Evolutionary conservation across 2,113 vertebrate genomes (phyloP), one percentile per base, ranked within the genome.

Genomic region (Ictidomys tridecemlineatus): DNA sequence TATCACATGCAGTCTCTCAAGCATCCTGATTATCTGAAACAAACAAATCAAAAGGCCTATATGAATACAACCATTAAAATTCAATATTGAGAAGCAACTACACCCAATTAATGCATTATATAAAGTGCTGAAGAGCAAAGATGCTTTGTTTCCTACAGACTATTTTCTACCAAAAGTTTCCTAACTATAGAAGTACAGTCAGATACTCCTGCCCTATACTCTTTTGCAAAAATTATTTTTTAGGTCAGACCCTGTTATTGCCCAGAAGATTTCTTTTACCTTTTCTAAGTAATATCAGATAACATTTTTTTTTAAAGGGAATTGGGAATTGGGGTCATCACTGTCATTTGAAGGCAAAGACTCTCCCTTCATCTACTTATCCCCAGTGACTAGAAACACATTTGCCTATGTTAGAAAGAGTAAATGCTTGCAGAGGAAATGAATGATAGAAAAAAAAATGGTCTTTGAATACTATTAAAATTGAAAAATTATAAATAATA

Each of bases 21-120:
- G 74, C 34, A 84, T 86, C 45, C 42, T 96, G 69, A 89, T 67
- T 94, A 85, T 67, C 28, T 11, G 14, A 88, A 95, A 86, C 12
- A 94, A 91, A 83, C n/a, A 94, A 95, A 72, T 96, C 42, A 91
- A 95, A 77, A 93, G 13, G 8, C 18, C 45, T 89, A 2, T 77
- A 72, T 93, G 12, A 51, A 34, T 78, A 84, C 26, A 95, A 78
- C 63, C 24, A 92, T 65, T 97, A 86, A 85, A 65, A 82, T 96
- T 85, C 95, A 89, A 87, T 72, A 95, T 61, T 93, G 72, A 91
- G 45, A 90, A 96, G 45, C 0, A 80, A 91, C 82, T 90, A 91
- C 37, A 88, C 48, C 37, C 39, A 87, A 58, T 83, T 85, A 93
- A 93, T 84, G 28, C 0, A 74, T 78, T 89, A 78, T 96, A 9